Evolutionary conservation across 2,113 vertebrate genomes (phyloP), one percentile per base, ranked within the genome.

Genomic region (Chamaea fasciata): DNA sequence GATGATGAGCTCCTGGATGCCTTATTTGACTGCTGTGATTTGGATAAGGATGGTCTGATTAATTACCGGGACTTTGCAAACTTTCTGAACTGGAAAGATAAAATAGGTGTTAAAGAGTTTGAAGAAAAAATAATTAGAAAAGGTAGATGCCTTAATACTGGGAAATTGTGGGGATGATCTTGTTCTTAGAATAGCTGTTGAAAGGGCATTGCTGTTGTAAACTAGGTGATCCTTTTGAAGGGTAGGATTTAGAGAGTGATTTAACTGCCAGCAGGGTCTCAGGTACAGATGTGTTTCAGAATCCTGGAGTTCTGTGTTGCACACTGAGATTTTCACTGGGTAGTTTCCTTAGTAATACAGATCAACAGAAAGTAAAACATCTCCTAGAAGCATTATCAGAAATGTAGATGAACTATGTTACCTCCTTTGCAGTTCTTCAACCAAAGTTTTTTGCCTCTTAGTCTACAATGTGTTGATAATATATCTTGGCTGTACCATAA

Each of bases 41-140:
- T 96, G 52, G 98, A 99, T 97, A 96, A 97, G 52, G 98, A 99
- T 14, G 99, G 98, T 57, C 80, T 97, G 24, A 98, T 99, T 87
- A 97, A 96, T 97, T 99, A 98, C 74, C 37, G 95, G 65, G 98
- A 99, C 82, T 99, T 99, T 96, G 94, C 92, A 2, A 98, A 99
- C 93, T 99, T 99, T 94, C 98, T 99, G 65, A 99, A 98, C 95
- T 99, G 98, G 99, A 99, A 99, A 97, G 98, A 99, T 91, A 98
- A 96, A 97, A 98, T 96, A 94, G 96, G 97, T 19, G 67, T 98
- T 87, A 96, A 94, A 68, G 89, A 95, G 7, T 90, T 64, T 81
- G 98, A 99, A 94, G 97, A 98, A 92, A 93, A 88, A 46, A 93
- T 98, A 71, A 50, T 98, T 69, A 96, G 95, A 53, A 96, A 96